Evolutionary conservation across 2,797 vertebrate genomes (phyloP), one percentile per base, ranked within the genome.

Genomic region (Rhincodon typus): DNA sequence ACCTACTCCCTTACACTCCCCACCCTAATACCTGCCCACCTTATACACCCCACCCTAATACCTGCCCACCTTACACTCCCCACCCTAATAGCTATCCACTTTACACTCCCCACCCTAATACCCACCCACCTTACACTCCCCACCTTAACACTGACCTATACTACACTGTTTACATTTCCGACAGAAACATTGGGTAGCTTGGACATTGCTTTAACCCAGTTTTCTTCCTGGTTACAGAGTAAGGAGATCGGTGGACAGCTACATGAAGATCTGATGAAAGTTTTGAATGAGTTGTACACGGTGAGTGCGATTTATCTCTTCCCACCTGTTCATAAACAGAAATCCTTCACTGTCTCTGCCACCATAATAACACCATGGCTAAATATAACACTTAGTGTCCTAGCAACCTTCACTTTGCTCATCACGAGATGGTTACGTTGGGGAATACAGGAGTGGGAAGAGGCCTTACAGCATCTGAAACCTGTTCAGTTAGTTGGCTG

Each of bases 191-290:
- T 53, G 42, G 21, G 4, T 25, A 27, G 2, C 42, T 34, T 17
- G 4, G 21, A 70, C 42, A 21, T 46, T 94, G 69, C 12, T 53
- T 97, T 97, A 94, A 97, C 97, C 96, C 96, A 96, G 96, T 1
- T 97, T 97, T 96, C 95, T 97, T 17, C 30, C 96, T 96, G 96
- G 2, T 96, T 97, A 77, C 97, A 99, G 99, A 99, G 99, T 97
- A 99, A 99, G 97, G 99, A 99, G 97, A 98, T 99, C 4, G 99
- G 99, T 13, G 97, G 99, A 90, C 99, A 99, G 97, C 98, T 99
- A 96, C 99, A 99, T 96, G 99, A 99, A 96, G 99, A 99, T 97
- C 96, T 99, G 98, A 98, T 99, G 98, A 99, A 99, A 97, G 99
- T 99, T 96, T 97, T 99, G 96, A 99, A 99, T 95, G 99, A 99